These are phyloP conservation scores for Trichomycterus rosablanca DNA, from an alignment of 2,113 vertebrate genomes.

Conservation along the genomic window DNA sequence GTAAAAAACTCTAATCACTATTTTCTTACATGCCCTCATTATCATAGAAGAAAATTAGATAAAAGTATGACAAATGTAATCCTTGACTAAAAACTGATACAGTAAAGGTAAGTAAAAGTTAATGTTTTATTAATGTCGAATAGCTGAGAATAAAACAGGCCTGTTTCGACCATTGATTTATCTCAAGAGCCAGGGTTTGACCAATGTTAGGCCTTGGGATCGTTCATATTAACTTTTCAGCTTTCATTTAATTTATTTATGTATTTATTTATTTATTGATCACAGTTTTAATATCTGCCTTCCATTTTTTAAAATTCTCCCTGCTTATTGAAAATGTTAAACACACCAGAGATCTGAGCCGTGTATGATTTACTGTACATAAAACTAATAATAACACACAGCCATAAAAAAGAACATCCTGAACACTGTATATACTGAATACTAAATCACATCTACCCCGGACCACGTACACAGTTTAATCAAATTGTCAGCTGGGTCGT, in stretches of 20 bases:
- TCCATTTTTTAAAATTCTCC: not conserved
- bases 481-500: slow-evolving; percentile 62
- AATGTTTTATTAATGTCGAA: slow-evolving; percentile 30
- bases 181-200: too few species aligned
- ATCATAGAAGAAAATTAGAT: too few species aligned
- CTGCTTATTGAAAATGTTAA: not conserved
- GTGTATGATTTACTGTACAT: not conserved
- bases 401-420: not conserved
- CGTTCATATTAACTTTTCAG: too few species aligned
- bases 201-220: too few species aligned
- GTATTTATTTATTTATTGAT: not conserved
- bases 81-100: too few species aligned
- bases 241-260: not conserved
- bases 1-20: too few species aligned
- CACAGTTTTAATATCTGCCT: not conserved
- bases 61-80: too few species aligned
- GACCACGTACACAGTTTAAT: slow-evolving; percentile 68
- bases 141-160: slow-evolving; percentile 37
- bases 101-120: too few species aligned
- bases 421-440: too few species aligned
- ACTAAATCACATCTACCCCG: slow-evolving; percentile 66
- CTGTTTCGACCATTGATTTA: too few species aligned
- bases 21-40: too few species aligned
- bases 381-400: not conserved
- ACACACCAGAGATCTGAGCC: not conserved